Evolutionary conservation across 2,113 vertebrate genomes (phyloP).

Genomic region (Rhinoderma darwinii): DNA sequence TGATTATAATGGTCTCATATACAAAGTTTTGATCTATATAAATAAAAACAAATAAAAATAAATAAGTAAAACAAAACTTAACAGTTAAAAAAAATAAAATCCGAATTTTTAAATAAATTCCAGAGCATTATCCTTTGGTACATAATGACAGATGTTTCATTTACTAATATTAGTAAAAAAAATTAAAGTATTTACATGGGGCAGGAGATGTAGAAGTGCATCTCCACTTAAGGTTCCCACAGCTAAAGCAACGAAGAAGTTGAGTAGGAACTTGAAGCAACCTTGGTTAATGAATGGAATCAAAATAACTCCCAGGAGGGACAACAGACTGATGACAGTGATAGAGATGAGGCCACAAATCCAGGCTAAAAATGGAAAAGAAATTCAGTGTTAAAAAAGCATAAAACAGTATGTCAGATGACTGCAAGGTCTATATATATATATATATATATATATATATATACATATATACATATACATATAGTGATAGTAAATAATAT

Average conservation of each 20-base stretch:
- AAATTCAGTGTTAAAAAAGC: not conserved
- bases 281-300: constrained; percentile 96
- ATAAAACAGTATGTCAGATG: not conserved
- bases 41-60: too few relatives aligned
- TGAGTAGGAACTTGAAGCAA: constrained; percentile 98
- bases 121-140: not conserved
- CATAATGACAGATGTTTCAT: not conserved
- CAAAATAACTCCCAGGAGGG: constrained; percentile 92
- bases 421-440: too few relatives aligned
- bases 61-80: too few relatives aligned
- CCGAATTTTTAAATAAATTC: too few relatives aligned
- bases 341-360: constrained; percentile 95
- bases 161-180: not conserved
- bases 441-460: too few relatives aligned
- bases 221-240: constrained; percentile 98
- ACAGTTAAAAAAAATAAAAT: not conserved
- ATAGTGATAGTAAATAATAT: too few relatives aligned
- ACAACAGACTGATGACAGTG: constrained; percentile 97
- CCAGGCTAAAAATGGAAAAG: constrained; percentile 78
- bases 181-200: constrained; percentile 77
- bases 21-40: too few relatives aligned
- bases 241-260: constrained; percentile 95
- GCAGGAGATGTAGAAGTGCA: constrained; percentile 94
- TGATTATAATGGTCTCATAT: too few relatives aligned
- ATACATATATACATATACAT: too few relatives aligned